Base-by-base conservation (phyloP, 37 sponge, comb jelly and placozoan genomes). In the Agelas oroides region DNA sequence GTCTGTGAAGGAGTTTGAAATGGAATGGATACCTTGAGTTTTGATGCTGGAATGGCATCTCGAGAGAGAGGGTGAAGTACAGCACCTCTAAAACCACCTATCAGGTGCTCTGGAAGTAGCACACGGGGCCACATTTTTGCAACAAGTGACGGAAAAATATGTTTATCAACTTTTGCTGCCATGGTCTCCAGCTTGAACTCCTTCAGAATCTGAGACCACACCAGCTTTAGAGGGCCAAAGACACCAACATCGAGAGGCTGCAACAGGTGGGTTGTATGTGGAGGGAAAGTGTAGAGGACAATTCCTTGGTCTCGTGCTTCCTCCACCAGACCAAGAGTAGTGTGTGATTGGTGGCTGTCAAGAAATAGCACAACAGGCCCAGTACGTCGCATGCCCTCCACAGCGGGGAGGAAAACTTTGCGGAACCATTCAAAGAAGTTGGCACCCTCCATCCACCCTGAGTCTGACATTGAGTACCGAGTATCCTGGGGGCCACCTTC, bases 201-300 rank as follows among this genome's bases (percentile, higher is more conserved):
- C 61, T 80, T 90, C 39, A 90, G 36, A 13, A 85, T 57, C 38
- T 24, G 61, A 1, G 25, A 0, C 91, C 91, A 85, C 8, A 69
- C 65, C 30, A 23, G 17, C 41, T 84, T 90, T 54, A 84, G 35
- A 8, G 86, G 91, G 17, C 71, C 82, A 69, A 73, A 90, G n/a
- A 90, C 86, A 12, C 77, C 77, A 25, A 85, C 85, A 73, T 90
- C 91, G 30, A 85, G 61, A 24, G 85, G 91, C 62, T 90, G 81
- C 21, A 84, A 53, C 1, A 83, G 14, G 21, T 84, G 84, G 34
- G 86, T 83, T 12, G 60, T 73, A 76, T 89, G 84, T 39, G 90
- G 78, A 28, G 91, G 86, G 0, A 90, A 39, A 54, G 86, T 85
- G 2, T 85, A 15, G 3, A 90, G 46, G 24, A 85, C 86, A 17